Evolutionary conservation across 2,797 vertebrate genomes (phyloP), one percentile per base, ranked within the genome.

Genomic region (Pipistrellus nathusii): DNA sequence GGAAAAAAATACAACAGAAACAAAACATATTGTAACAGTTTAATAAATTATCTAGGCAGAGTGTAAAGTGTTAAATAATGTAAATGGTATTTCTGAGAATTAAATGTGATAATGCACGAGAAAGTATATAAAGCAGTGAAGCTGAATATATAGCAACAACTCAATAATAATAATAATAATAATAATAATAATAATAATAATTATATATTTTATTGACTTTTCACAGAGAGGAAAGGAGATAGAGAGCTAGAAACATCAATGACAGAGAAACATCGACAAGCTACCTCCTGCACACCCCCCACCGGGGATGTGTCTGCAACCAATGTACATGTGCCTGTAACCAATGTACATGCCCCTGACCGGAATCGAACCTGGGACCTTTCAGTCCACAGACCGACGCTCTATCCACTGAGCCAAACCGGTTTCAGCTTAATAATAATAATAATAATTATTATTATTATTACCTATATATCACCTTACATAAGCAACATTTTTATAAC

Each of bases 41-140:
- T 44, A 92, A 51, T 80, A 69, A 68, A 88, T 80, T 87, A 59
- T 38, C 32, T 90, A 32, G 64, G 78, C 41, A 80, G 18, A 64
- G 41, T 73, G 15, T 53, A 85, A 90, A 48, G 1, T 51, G 77
- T 35, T 71, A 85, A 75, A 23, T 82, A 64, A 88, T 62, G 91
- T 94, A 86, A 77, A 82, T 10, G 38, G 25, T 77, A 57, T 69
- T 66, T 68, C 21, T 73, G 35, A 62, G 46, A 80, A 71, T 76
- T 71, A n/a, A 83, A 35, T 13, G 13, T 46, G 27, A 72, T 88
- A 68, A 84, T 69, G 30, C 44, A 62, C 66, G 66, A 51, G 71
- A 88, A 87, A 91, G 35, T n/a, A 88, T 8, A 17, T 55, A 88
- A 80, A 85, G 17, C 30, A 55, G n/a, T 44, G n/a, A 73, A 73